These are phyloP conservation scores for Setophaga petechia DNA, from an alignment of 2,113 vertebrate genomes.

Conservation along the genomic window DNA sequence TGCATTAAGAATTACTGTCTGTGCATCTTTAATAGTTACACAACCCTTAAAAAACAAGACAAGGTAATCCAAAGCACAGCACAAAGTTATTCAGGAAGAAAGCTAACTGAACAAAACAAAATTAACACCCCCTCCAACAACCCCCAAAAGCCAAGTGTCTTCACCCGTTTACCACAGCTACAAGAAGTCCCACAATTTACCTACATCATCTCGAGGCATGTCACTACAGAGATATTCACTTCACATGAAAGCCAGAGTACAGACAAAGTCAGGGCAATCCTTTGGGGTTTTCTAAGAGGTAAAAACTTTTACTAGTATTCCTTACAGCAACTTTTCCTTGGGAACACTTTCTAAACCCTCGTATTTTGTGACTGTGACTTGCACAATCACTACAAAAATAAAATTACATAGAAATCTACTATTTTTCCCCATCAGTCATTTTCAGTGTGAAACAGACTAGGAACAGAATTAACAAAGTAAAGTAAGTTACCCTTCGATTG, in stretches of 20 bases:
- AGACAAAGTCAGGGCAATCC: background rate
- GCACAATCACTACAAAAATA: background rate
- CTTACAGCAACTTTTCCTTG: background rate
- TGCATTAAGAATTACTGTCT: slow-evolving; percentile 78
- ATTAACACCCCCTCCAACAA: background rate
- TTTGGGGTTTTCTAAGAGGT: background rate
- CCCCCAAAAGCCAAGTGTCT: background rate
- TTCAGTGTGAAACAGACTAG: background rate
- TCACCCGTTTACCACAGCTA: background rate
- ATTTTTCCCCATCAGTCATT: background rate
- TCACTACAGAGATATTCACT: background rate
- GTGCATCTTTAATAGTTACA: slow-evolving; percentile 79
- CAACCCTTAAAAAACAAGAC: slow-evolving; percentile 73
- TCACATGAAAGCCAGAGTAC: background rate
- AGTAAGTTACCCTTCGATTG: background rate
- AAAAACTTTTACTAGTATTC: background rate
- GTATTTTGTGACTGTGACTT: background rate
- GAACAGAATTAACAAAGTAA: background rate
- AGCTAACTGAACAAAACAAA: background rate
- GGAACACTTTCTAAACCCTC: background rate
- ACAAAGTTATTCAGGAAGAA: background rate
- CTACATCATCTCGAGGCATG: background rate
- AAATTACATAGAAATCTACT: background rate
- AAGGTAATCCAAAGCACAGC: background rate
- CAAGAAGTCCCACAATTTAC: background rate